Percentiles rank a stretch among this genome's conserved stretches.
Conservation (phyloP, 2,113 vertebrate species). For the Genyomyrus donnyi region DNA sequence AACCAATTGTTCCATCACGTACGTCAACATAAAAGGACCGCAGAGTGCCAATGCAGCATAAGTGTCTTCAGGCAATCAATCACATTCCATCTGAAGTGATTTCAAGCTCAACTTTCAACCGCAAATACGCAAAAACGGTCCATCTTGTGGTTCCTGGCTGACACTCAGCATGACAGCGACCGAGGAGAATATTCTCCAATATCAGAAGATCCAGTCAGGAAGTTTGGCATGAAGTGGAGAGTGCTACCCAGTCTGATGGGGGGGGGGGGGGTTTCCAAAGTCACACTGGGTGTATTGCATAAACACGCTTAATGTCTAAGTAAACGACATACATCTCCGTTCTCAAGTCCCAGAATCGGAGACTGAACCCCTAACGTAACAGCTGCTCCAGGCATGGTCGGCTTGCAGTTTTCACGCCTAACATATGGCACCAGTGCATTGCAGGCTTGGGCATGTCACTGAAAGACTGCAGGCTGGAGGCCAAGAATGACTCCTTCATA, state of each 20-base stretch:
- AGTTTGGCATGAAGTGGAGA: neutral
- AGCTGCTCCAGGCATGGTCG: neutral
- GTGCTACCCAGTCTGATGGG: neutral
- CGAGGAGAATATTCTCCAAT: neutral
- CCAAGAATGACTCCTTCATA: neutral
- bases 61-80: neutral
- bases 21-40: neutral
- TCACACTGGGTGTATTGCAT: neutral
- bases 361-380: neutral
- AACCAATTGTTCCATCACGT: neutral
- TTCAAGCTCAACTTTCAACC: neutral
- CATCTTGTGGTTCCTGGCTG: neutral
- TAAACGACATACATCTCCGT: neutral
- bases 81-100: neutral
- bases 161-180: neutral
- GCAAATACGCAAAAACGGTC: neutral
- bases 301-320: neutral
- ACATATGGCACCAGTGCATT: neutral
- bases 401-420: neutral
- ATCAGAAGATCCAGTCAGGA: neutral
- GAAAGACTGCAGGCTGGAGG: neutral
- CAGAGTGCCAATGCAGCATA: neutral
- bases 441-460: neutral
- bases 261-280: neutral
- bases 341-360: neutral